A percentile compares a stretch with the other conserved stretches of the same genome.
Conservation (phyloP, 2,113 vertebrate genomes). For the Chionodraco myersi region DNA sequence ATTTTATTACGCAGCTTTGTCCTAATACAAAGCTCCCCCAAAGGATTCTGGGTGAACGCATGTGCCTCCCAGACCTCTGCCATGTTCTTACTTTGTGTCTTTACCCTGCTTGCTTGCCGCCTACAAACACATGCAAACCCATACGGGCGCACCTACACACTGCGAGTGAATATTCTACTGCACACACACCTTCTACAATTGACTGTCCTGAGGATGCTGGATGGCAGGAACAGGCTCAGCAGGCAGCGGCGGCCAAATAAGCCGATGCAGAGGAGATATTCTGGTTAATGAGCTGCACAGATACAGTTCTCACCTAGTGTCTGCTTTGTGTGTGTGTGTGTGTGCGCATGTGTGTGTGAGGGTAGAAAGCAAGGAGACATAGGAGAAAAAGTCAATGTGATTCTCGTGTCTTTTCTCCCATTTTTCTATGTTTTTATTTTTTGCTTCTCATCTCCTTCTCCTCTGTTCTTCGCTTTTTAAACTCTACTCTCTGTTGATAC, state of each 20-base stretch:
- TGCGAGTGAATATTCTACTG: slow-evolving; percentile 26
- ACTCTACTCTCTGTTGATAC: neutral
- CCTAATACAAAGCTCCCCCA: slow-evolving; percentile 74
- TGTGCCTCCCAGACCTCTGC: slow-evolving; percentile 49
- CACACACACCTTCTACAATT: slow-evolving; percentile 48
- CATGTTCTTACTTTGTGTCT: slow-evolving; percentile 51
- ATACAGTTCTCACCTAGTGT: slow-evolving; percentile 43
- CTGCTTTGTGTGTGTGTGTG: slow-evolving; percentile 15
- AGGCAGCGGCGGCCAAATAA: slow-evolving; percentile 59
- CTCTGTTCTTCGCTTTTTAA: slow-evolving; percentile 5
- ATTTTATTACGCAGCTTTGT: slow-evolving; percentile 78
- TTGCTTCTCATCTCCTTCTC: slow-evolving; percentile 5
- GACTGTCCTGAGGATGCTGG: slow-evolving; percentile 41
- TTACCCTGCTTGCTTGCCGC: slow-evolving; percentile 15
- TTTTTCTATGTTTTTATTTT: neutral
- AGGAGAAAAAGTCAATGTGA: slow-evolving; percentile 5
- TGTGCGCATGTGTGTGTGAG: slow-evolving; percentile 1
- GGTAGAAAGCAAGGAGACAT: neutral
- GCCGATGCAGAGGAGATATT: slow-evolving; percentile 48
- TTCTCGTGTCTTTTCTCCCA: slow-evolving; percentile 20
- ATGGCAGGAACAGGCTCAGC: slow-evolving; percentile 58
- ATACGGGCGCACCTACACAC: slow-evolving; percentile 58
- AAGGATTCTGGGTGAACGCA: slow-evolving; percentile 67
- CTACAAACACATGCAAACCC: slow-evolving; percentile 53
- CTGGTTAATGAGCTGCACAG: slow-evolving; percentile 68